phyloP scores from a whole-genome alignment of 2,888 invertebrate species.

The Tipula unca region DNA sequence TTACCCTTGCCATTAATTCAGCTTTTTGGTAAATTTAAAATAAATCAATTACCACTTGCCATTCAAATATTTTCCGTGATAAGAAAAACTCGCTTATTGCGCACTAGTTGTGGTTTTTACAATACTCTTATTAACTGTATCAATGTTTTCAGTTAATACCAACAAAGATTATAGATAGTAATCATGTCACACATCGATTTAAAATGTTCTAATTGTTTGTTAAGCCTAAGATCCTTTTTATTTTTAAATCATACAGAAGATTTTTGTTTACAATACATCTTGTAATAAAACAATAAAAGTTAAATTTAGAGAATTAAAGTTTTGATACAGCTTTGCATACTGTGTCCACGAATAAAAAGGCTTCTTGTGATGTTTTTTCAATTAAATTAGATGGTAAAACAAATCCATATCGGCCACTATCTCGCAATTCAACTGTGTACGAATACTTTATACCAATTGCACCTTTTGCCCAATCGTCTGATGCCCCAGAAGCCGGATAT shows the following conservation, averaged over 20 bases:
- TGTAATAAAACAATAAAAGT: neutral
- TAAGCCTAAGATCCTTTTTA: constrained; percentile 9
- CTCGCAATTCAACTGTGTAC: constrained; percentile 83
- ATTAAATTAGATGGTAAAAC: constrained; percentile 74
- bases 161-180: too few relatives aligned
- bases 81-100: too few relatives aligned
- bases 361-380: constrained; percentile 64
- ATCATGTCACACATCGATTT: neutral
- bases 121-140: too few relatives aligned
- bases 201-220: too few relatives aligned
- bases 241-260: constrained; percentile 29
- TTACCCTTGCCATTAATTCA: too few relatives aligned
- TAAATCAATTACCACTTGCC: too few relatives aligned
- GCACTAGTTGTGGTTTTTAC: too few relatives aligned
- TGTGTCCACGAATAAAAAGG: constrained; percentile 59
- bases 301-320: neutral
- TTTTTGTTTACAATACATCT: constrained; percentile 22
- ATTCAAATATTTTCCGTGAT: too few relatives aligned
- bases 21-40: too few relatives aligned
- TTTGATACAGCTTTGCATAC: constrained; percentile 47
- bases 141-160: too few relatives aligned
- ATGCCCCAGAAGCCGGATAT: constrained; percentile 73
- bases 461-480: constrained; percentile 89
- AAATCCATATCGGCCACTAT: constrained; percentile 77
- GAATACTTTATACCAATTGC: constrained; percentile 72